Evolutionary conservation across 37 sponge, comb jelly and placozoan genomes (phyloP).

Genomic region (Cliona cf. orientalis): DNA sequence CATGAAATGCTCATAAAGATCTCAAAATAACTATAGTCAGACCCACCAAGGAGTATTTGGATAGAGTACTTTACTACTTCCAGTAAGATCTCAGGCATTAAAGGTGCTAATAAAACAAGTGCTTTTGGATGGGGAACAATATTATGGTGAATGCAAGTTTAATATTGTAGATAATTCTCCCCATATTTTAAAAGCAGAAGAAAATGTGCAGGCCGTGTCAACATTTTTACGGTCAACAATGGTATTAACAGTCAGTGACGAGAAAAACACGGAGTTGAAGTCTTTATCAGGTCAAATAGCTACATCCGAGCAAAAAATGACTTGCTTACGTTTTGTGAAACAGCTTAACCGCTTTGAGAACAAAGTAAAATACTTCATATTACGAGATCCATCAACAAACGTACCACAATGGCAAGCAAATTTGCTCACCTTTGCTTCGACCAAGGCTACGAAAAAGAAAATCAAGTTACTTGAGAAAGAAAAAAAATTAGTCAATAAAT

Average conservation of each 20-base stretch:
- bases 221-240: neutral
- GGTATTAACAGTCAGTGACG: neutral
- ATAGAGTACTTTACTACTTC: neutral
- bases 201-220: neutral
- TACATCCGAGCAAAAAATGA: no score
- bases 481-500: no score
- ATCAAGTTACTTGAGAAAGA: no score
- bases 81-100: neutral
- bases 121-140: neutral
- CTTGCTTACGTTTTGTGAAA: no score
- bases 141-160: neutral
- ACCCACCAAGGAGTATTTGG: neutral
- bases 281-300: no score
- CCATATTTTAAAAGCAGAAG: neutral
- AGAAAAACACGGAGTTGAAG: no score
- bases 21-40: neutral
- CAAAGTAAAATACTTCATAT: no score
- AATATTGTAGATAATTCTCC: neutral
- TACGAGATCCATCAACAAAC: no score
- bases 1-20: slow-evolving; percentile 41
- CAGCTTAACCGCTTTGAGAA: no score
- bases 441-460: no score
- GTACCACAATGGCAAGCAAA: no score
- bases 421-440: no score
- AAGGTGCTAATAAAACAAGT: neutral